These are phyloP conservation scores for Hypocryptadius cinnamomeus DNA, from an alignment of 2,113 vertebrate genomes.

Conservation along the genomic window DNA sequence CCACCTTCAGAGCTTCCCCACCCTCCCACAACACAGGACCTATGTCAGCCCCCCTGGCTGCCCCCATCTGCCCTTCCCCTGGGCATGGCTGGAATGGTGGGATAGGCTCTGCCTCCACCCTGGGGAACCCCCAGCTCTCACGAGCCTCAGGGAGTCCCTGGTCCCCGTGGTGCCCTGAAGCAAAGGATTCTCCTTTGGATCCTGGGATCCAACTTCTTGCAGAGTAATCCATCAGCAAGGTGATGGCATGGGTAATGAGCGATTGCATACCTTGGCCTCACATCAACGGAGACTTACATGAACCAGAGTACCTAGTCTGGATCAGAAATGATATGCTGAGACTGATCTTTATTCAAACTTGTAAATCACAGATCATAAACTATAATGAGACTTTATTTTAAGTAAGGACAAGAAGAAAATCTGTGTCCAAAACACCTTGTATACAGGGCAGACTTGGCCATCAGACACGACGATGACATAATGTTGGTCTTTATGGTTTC, in stretches of 20 bases:
- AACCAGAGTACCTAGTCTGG: slow-evolving; percentile 2
- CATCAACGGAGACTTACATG: background rate
- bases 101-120: background rate
- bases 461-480: background rate
- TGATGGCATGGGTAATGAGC: background rate
- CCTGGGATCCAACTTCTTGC: background rate
- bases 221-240: background rate
- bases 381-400: slow-evolving; percentile 22
- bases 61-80: background rate
- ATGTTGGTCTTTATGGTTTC: slow-evolving; percentile 6
- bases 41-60: background rate
- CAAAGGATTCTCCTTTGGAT: background rate
- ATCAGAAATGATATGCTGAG: background rate
- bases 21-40: background rate
- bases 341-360: slow-evolving; percentile 9
- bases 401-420: slow-evolving; percentile 16
- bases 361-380: slow-evolving; percentile 48
- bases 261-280: background rate
- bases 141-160: background rate
- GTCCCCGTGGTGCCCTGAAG: background rate
- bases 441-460: slow-evolving; percentile 25
- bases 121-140: background rate
- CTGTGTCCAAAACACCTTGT: slow-evolving; percentile 21
- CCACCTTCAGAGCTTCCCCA: background rate
- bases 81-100: background rate